phyloP scores from a whole-genome alignment of 2,888 invertebrate species.

The Invenusta paracnida region DNA sequence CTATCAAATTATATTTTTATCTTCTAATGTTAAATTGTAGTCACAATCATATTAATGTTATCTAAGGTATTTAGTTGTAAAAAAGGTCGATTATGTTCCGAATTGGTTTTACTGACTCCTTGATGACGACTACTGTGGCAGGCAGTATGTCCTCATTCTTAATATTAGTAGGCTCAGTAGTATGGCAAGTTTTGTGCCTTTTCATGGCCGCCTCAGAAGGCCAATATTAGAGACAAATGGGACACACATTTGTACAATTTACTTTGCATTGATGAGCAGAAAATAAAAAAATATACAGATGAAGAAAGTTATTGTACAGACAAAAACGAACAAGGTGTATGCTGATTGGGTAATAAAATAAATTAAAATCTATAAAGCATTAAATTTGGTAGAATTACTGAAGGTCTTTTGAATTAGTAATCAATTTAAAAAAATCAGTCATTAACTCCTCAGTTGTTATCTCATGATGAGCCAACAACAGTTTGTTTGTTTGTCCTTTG shows the following conservation, averaged over 20 bases:
- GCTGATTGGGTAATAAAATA: too few relatives aligned
- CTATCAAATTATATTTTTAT: background rate
- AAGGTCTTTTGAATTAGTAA: too few relatives aligned
- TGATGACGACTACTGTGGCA: background rate
- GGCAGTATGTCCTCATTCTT: background rate
- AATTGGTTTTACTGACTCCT: background rate
- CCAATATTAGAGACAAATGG: background rate
- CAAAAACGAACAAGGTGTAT: too few relatives aligned
- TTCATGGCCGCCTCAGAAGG: background rate
- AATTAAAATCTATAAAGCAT: too few relatives aligned
- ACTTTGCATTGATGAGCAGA: background rate
- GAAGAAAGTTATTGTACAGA: too few relatives aligned
- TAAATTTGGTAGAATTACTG: too few relatives aligned
- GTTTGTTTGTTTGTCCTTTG: too few relatives aligned
- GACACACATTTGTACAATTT: background rate
- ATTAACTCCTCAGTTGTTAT: too few relatives aligned
- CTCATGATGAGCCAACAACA: too few relatives aligned
- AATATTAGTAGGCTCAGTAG: background rate
- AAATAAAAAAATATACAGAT: too few relatives aligned
- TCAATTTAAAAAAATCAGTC: too few relatives aligned
- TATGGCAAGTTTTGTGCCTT: too few relatives aligned
- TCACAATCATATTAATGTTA: background rate
- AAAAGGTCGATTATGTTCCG: background rate
- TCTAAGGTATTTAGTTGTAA: background rate
- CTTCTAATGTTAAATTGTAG: background rate